A percentile compares a stretch with the other conserved stretches of the same genome.
Conservation (phyloP, 2,797 vertebrate species). For the Lindbergichthys nudifrons region DNA sequence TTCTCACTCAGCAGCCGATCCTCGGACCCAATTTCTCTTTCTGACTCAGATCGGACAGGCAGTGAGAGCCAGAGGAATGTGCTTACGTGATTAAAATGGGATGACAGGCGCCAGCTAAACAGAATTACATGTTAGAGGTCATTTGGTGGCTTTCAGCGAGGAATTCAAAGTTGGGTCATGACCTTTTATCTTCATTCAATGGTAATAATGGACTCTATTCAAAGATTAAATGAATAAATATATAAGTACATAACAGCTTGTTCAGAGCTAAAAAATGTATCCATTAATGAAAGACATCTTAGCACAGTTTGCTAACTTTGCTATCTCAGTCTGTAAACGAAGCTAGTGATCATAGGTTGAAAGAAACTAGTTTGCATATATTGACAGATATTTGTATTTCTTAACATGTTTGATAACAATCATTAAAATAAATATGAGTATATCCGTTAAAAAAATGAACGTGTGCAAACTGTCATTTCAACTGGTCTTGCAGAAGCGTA, state of each 20-base stretch:
- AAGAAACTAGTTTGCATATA: too few species aligned
- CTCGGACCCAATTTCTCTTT: conserved; percentile 12
- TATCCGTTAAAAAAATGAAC: too few species aligned
- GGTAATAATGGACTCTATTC: neutral
- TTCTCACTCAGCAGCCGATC: conserved; percentile 42
- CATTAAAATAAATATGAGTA: neutral
- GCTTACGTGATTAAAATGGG: conserved; percentile 23
- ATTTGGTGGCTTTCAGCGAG: neutral
- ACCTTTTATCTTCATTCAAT: neutral
- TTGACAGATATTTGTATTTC: too few species aligned
- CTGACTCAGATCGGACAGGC: conserved; percentile 50
- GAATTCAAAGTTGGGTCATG: neutral
- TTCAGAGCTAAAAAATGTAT: neutral
- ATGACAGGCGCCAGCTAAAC: neutral
- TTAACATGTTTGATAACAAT: neutral
- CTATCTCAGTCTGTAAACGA: too few species aligned
- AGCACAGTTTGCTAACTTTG: too few species aligned
- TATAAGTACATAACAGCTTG: neutral
- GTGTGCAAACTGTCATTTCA: too few species aligned
- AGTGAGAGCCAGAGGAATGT: conserved; percentile 34
- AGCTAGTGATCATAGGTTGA: neutral
- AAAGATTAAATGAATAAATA: conserved; percentile 3
- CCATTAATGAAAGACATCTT: neutral
- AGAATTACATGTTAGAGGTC: neutral
- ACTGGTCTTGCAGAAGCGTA: too few species aligned